A percentile compares a stretch with the other conserved stretches of the same genome.
Conservation (phyloP, 2,797 vertebrate species). For the Anguilla megastoma region DNA sequence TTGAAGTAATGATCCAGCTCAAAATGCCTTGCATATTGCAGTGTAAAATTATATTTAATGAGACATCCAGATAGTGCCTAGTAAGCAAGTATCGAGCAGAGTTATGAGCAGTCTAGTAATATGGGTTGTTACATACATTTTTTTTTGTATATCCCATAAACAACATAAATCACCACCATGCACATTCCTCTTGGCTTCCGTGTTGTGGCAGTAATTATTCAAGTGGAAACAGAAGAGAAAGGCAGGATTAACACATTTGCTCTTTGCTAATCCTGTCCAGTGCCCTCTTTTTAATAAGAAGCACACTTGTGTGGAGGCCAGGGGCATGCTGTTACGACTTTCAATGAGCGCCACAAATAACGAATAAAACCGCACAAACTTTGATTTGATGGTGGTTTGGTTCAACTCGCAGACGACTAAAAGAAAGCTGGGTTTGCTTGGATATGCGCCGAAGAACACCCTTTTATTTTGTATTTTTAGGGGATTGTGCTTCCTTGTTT, state of each 20-base stretch:
- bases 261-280: conserved; percentile 28
- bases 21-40: background rate
- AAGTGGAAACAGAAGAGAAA: conserved; percentile 6
- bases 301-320: conserved; percentile 10
- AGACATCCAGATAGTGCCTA: background rate
- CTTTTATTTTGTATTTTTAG: background rate
- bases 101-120: background rate
- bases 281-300: conserved; percentile 17
- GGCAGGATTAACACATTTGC: conserved; percentile 7
- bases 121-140: background rate
- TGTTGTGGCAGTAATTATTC: conserved; percentile 5
- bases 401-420: background rate
- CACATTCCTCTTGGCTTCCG: background rate
- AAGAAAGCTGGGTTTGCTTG: background rate
- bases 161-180: background rate
- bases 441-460: background rate
- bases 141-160: conserved; percentile 6
- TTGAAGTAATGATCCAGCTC: background rate
- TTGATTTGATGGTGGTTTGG: conserved; percentile 4
- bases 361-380: background rate
- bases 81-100: background rate
- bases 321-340: conserved; percentile 3
- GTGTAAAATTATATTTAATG: background rate
- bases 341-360: background rate
- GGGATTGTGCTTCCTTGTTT: conserved; percentile 1